A percentile compares a stretch with the other conserved stretches of the same genome.
These are phyloP conservation scores for Vicugna pacos DNA, from an alignment of 2,113 vertebrate genomes.

Conservation along the genomic window DNA sequence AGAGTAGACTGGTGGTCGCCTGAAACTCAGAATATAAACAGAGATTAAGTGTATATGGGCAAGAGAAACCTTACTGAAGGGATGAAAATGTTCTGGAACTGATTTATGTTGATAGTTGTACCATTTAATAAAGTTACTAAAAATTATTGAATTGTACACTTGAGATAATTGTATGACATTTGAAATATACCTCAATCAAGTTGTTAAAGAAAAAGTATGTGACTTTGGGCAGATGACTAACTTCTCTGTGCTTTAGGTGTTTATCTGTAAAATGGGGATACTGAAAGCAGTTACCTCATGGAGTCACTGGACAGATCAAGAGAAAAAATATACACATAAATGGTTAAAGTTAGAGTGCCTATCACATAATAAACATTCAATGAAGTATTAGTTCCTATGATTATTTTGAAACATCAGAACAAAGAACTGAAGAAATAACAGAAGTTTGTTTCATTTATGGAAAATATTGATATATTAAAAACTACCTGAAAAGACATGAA, in stretches of 20 bases:
- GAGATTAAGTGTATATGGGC: not conserved
- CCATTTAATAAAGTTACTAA: not conserved
- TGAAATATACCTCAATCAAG: not conserved
- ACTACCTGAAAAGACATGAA: not conserved
- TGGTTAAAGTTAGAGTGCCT: not conserved
- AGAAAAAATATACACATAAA: not conserved
- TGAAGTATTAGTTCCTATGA: not conserved
- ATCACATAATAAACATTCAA: not conserved
- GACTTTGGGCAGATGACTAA: not conserved
- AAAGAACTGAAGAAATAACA: not conserved
- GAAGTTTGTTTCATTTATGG: not conserved
- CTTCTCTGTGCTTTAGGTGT: not conserved
- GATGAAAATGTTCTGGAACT: not conserved
- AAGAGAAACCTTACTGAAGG: not conserved
- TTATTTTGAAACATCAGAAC: conserved; percentile 41
- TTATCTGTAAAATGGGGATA: not conserved
- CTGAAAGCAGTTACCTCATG: not conserved
- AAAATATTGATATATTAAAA: not conserved
- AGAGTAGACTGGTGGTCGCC: not conserved
- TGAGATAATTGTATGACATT: conserved; percentile 21
- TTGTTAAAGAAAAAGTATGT: not conserved
- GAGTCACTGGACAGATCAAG: not conserved
- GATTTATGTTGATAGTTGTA: not conserved
- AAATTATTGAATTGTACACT: not conserved
- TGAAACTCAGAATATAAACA: not conserved